phyloP scores from a whole-genome alignment of 2,797 vertebrate species.

The Poecilia wingei region DNA sequence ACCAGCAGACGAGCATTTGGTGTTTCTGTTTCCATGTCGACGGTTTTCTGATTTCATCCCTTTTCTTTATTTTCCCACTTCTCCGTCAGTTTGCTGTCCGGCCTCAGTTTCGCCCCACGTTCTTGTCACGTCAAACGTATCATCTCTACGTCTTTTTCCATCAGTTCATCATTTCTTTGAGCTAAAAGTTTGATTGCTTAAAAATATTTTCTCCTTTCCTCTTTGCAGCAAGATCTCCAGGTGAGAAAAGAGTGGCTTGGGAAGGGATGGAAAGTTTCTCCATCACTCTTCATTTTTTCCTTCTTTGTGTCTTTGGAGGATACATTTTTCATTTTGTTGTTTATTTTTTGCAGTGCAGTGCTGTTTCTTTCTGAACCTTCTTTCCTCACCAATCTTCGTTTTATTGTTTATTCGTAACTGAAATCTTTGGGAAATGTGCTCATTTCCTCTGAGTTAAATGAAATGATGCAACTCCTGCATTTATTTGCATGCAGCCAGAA shows the following conservation, averaged over 20 bases:
- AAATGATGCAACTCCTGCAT: neutral
- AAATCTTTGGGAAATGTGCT: slow-evolving; percentile 37
- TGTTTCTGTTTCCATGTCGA: slow-evolving; percentile 52
- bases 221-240: slow-evolving; percentile 81
- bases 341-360: slow-evolving; percentile 31
- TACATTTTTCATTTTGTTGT: slow-evolving; percentile 28
- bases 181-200: slow-evolving; percentile 9
- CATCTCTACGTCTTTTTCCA: slow-evolving; percentile 22
- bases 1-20: slow-evolving; percentile 53
- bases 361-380: slow-evolving; percentile 58
- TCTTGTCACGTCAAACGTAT: slow-evolving; percentile 27
- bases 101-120: slow-evolving; percentile 28
- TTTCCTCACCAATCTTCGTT: slow-evolving; percentile 28
- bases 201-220: slow-evolving; percentile 51
- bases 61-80: slow-evolving; percentile 32
- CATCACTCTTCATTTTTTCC: slow-evolving; percentile 43
- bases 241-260: slow-evolving; percentile 70
- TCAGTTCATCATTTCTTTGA: slow-evolving; percentile 26
- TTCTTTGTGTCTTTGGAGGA: slow-evolving; percentile 16
- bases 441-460: slow-evolving; percentile 1
- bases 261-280: slow-evolving; percentile 52
- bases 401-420: slow-evolving; percentile 22
- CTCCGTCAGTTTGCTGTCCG: slow-evolving; percentile 23
- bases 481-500: neutral
- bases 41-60: slow-evolving; percentile 30